Evolutionary conservation across 1,140 invertebrate genomes (phyloP).

Genomic region (Brachionus koreanus): DNA sequence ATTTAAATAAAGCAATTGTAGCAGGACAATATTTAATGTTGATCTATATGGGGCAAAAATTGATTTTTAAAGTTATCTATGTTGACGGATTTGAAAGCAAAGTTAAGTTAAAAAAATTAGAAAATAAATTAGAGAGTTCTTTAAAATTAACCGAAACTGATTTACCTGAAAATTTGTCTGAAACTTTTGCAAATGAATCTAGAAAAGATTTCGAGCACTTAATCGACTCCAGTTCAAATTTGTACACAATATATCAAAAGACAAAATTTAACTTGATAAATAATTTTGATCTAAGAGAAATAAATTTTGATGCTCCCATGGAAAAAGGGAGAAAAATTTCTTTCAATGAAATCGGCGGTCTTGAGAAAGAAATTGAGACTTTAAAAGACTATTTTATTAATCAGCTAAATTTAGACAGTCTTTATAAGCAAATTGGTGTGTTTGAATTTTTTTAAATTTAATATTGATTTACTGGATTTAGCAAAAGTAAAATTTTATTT

Average conservation of each 20-base stretch:
- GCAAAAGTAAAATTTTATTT: conserved; percentile 52
- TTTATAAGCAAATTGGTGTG: conserved; percentile 1
- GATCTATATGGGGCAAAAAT: conserved; percentile 27
- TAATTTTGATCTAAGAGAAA: background rate
- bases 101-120: background rate
- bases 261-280: conserved; percentile 27
- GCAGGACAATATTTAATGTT: background rate
- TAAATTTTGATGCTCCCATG: background rate
- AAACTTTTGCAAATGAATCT: background rate
- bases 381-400: conserved; percentile 37
- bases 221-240: background rate
- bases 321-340: background rate
- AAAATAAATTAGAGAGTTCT: background rate
- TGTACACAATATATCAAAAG: conserved; percentile 7
- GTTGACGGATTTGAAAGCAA: background rate
- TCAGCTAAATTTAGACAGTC: background rate
- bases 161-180: background rate
- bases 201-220: background rate
- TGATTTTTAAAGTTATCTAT: conserved; percentile 29
- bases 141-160: background rate
- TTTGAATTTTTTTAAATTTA: background rate
- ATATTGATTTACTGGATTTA: background rate
- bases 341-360: conserved; percentile 32
- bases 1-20: conserved; percentile 11
- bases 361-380: conserved; percentile 16